Percentiles rank a stretch among this genome's conserved stretches.
phyloP scores from a whole-genome alignment of 2,113 vertebrate genomes.

The Sprattus sprattus region DNA sequence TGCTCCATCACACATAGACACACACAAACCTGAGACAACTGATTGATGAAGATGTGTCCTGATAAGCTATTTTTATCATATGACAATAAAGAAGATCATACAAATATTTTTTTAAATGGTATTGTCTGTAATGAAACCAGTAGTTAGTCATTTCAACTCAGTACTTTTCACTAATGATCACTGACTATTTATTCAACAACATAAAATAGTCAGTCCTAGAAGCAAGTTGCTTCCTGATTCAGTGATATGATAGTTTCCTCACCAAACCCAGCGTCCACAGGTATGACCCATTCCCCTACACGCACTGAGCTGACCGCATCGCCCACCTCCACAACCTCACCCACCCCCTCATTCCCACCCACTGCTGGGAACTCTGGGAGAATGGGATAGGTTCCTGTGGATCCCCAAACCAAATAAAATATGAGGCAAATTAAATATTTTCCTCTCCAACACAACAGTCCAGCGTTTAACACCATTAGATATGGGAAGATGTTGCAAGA shows the following conservation, averaged over 20 bases:
- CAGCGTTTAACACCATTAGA: too few species aligned
- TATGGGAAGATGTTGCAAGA: too few species aligned
- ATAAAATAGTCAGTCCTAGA: background rate
- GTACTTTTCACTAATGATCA: background rate
- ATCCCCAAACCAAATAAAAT: background rate
- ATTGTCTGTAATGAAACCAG: too few species aligned
- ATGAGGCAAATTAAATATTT: background rate
- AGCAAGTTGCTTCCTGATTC: background rate
- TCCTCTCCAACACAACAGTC: background rate
- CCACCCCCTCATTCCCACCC: constrained; percentile 64
- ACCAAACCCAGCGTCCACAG: constrained; percentile 60
- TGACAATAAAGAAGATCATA: too few species aligned
- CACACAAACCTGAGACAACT: too few species aligned
- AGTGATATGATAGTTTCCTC: constrained; percentile 16
- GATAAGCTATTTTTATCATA: too few species aligned
- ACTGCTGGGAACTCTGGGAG: constrained; percentile 55
- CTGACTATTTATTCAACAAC: background rate
- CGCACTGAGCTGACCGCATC: constrained; percentile 43
- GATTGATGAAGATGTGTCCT: too few species aligned
- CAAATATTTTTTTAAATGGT: too few species aligned
- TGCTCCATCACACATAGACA: too few species aligned
- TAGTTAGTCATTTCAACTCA: background rate
- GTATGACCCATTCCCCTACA: constrained; percentile 60
- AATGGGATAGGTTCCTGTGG: constrained; percentile 57
- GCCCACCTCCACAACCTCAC: constrained; percentile 58